Percentiles rank a stretch among this genome's conserved stretches.
phyloP scores from a whole-genome alignment of 1,140 invertebrate species.

The Hyles vespertilio region DNA sequence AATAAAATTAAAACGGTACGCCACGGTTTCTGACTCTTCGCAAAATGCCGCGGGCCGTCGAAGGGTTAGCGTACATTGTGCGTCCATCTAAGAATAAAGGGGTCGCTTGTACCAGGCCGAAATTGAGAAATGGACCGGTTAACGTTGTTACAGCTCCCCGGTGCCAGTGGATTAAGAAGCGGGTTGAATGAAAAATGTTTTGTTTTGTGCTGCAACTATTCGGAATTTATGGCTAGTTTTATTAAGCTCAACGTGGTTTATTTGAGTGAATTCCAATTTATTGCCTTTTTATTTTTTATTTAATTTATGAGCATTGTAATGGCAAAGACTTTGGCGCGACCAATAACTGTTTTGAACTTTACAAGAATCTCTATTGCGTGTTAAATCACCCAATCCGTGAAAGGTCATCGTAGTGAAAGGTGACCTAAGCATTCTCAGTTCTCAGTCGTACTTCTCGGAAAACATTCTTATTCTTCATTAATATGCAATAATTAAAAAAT shows the following conservation, averaged over 20 bases:
- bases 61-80: slow-evolving; percentile 52
- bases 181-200: slow-evolving; percentile 61
- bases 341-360: too few species aligned
- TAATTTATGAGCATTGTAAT: too few species aligned
- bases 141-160: slow-evolving; percentile 63
- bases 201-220: slow-evolving; percentile 35
- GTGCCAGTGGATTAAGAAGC: slow-evolving; percentile 47
- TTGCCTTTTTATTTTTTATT: too few species aligned
- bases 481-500: too few species aligned
- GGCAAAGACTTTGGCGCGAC: too few species aligned
- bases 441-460: too few species aligned
- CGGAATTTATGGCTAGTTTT: slow-evolving; percentile 36
- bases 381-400: too few species aligned
- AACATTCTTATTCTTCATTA: too few species aligned
- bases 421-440: too few species aligned
- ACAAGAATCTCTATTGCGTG: too few species aligned
- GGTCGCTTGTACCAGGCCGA: slow-evolving; percentile 42
- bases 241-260: slow-evolving; percentile 15
- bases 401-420: too few species aligned
- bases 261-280: too few species aligned
- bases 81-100: slow-evolving; percentile 60
- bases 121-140: slow-evolving; percentile 73
- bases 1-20: slow-evolving; percentile 54
- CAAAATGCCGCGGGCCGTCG: slow-evolving; percentile 48
- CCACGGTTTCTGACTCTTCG: slow-evolving; percentile 40